phyloP scores from a whole-genome alignment of 2,113 vertebrate genomes.

The Rissa tridactyla region DNA sequence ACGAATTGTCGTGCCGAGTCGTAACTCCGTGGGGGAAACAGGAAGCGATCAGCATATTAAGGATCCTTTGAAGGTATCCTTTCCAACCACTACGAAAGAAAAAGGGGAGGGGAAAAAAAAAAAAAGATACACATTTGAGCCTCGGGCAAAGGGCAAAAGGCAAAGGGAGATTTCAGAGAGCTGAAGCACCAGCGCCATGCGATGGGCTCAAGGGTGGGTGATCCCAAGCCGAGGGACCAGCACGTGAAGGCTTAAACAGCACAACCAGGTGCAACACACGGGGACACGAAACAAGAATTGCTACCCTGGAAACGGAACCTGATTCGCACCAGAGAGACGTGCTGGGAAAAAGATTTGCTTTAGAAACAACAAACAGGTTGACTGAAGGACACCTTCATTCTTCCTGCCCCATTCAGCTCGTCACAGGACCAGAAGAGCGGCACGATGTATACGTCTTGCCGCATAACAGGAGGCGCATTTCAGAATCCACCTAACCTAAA shows the following conservation, averaged over 20 bases:
- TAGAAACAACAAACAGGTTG: neutral
- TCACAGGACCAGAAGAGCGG: rapidly evolving
- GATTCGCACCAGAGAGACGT: neutral
- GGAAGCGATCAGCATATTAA: neutral
- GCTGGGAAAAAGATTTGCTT: neutral
- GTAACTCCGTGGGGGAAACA: neutral
- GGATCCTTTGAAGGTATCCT: neutral
- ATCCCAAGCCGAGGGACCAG: neutral
- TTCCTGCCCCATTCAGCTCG: rapidly evolving
- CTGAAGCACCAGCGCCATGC: rapidly evolving
- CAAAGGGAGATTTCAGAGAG: neutral
- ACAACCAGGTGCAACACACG: neutral
- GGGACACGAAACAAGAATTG: neutral
- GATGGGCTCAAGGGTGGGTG: neutral
- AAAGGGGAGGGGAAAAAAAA: neutral
- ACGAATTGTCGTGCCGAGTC: neutral
- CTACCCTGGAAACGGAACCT: neutral
- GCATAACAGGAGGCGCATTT: rapidly evolving
- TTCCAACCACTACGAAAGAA: neutral
- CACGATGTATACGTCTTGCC: rapidly evolving
- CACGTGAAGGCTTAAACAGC: neutral
- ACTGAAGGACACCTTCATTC: neutral
- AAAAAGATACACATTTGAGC: neutral
- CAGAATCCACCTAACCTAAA: neutral
- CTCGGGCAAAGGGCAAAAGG: neutral